A percentile compares a stretch with the other conserved stretches of the same genome.
Conservation (phyloP, 53 echinoderm and acorn worm species). For the Echinometra lucunter region DNA sequence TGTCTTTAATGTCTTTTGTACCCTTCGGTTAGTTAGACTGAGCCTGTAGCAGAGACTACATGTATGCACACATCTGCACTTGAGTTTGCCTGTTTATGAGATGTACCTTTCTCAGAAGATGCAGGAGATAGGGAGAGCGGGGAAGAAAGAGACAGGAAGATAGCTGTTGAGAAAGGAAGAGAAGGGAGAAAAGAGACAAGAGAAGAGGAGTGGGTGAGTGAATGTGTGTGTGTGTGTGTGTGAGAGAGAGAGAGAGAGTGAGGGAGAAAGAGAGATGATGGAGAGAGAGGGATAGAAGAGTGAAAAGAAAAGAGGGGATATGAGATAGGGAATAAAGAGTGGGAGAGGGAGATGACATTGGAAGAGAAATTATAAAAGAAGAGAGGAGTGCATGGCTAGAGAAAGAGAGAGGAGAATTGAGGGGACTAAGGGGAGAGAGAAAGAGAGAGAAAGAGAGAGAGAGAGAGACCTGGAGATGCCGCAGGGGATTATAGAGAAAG, state of each 20-base stretch:
- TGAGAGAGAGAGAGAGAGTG: not conserved
- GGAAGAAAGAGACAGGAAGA: not conserved
- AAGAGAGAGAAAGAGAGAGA: not conserved
- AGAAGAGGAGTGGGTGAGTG: not conserved
- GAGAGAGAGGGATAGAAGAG: not conserved
- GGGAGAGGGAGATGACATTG: not conserved
- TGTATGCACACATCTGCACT: slow-evolving; percentile 14
- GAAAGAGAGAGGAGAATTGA: not conserved
- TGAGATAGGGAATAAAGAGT: not conserved
- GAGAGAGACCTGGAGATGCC: not conserved
- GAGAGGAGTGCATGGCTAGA: not conserved
- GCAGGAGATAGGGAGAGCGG: not conserved
- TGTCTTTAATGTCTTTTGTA: not conserved
- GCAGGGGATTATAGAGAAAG: too few relatives aligned
- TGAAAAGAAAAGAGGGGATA: not conserved
- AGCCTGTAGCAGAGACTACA: slow-evolving; percentile 29
- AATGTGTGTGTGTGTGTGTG: too few relatives aligned
- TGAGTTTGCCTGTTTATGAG: slow-evolving; percentile 18
- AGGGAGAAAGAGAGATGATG: not conserved
- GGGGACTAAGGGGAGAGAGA: too few relatives aligned
- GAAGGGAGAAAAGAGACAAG: not conserved
- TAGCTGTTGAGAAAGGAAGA: not conserved
- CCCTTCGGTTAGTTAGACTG: not conserved
- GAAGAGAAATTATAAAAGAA: not conserved
- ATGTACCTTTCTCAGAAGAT: not conserved